Evolutionary conservation across 2,888 invertebrate genomes (phyloP), one percentile per base, ranked within the genome.

Genomic region (Polymixis lichenea): DNA sequence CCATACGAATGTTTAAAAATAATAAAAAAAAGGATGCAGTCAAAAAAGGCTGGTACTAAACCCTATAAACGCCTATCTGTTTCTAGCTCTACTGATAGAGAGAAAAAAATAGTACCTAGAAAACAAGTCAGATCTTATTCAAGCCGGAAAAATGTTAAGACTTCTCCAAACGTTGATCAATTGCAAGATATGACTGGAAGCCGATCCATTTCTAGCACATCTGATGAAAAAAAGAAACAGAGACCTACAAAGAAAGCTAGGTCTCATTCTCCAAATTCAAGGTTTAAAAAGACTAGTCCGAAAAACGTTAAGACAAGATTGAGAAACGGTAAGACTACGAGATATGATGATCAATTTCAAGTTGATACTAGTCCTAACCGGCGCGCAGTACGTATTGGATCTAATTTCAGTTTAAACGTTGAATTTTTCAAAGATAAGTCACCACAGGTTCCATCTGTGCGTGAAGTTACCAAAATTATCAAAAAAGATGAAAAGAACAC

Each of bases 341-440:
- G 46, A 61, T 5, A 46, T 8, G 28, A 66, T 49, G 69, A 76
- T 61, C 51, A 49, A 43, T 22, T 38, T 49, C 49, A 71, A 25
- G 43, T 0, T 32, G 46, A 72, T 38, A 38, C 25, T 60, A 61
- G 17, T 38, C 69, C 77, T 46, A 55, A 79, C 11, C 79, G 86
- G 66, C 85, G 88, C 77, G 80, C 77, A n/a, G 86, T 88, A 32
- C 77, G 78, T 72, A 83, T 91, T 49, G 88, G 89, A 56, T 91
- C 91, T 2, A 89, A 78, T 75, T 87, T 91, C 55, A 91, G 87
- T 82, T 89, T 91, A 51, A 80, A 87, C 77, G 72, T 92, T 17
- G 90, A 91, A 72, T 90, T 91, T 85, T 89, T 80, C 65, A 91
- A 88, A 84, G 79, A 89, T 49, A 72, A 68, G 8, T 55, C 65